Percentiles rank a stretch among this genome's conserved stretches.
Conservation (phyloP, 1,140 invertebrate genomes). For the Paralvinella palmiformis region DNA sequence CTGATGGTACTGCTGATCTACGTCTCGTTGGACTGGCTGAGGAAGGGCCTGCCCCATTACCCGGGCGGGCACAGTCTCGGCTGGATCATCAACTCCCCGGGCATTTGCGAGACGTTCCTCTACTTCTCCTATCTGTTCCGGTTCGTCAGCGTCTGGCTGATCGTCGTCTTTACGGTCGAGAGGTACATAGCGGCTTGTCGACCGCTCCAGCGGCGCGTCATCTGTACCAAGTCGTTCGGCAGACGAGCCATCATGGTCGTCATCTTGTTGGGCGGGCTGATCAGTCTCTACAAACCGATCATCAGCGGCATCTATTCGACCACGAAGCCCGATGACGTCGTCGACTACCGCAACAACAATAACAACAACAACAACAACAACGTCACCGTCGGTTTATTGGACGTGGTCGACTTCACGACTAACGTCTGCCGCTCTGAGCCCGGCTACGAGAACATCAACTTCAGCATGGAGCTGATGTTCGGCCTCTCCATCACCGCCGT, state of each 20-base stretch:
- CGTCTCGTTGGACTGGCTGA: conserved; percentile 36
- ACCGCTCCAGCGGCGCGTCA: conserved; percentile 18
- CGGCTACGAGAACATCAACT: conserved; percentile 8
- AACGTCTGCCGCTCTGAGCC: background rate
- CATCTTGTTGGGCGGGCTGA: conserved; percentile 19
- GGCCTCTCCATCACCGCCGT: conserved; percentile 12
- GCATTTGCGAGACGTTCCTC: conserved; percentile 34
- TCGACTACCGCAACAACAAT: background rate
- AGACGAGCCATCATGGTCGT: conserved; percentile 25
- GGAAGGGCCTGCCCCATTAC: conserved; percentile 23
- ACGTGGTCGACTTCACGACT: background rate
- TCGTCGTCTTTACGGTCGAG: conserved; percentile 42
- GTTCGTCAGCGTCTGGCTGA: conserved; percentile 41
- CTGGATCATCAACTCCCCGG: conserved; percentile 12
- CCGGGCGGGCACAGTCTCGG: background rate
- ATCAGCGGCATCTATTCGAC: conserved; percentile 25
- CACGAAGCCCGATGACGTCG: background rate
- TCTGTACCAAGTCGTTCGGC: conserved; percentile 16
- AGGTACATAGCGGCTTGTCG: conserved; percentile 32
- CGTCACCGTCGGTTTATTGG: background rate
- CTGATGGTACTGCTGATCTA: conserved; percentile 29
- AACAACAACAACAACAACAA: background rate
- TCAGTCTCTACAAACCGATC: conserved; percentile 33
- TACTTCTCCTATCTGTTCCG: conserved; percentile 35
- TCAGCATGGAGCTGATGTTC: conserved; percentile 6